Base-by-base conservation (phyloP, 2,113 vertebrate genomes). In the Emydura subglobosa region DNA sequence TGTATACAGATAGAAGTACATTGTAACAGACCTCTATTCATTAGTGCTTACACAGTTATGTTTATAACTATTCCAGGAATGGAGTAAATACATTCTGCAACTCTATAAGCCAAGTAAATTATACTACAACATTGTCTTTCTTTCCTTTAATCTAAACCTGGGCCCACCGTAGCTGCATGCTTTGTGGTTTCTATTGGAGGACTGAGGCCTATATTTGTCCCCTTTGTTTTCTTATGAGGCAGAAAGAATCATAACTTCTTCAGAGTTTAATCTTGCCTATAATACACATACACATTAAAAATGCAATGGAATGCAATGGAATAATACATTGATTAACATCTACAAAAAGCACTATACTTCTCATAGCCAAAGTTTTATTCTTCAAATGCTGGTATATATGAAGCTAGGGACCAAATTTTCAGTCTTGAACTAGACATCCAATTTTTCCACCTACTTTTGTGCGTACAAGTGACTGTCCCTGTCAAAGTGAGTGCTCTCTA, bases 401-500 rank as follows among this genome's bases (percentile, higher is more conserved):
- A 42, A 78, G 24, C 44, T 78, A 44, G 24, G 42, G 29, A 12
- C 24, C 79, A 53, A 82, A 17, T 10, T 16, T 2, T 78, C 42
- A 47, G 0, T 0, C 34, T 90, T 27, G 1, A 47, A 0, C 22
- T 74, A 87, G 19, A 5, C 47, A 54, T 5, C 59, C 22, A 0
- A 1, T 0, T 54, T 49, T 83, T 65, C 10, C 85, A 59, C 27
- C 0, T 0, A 34, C 1, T 44, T 47, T 16, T 0, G 0, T 59
- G 57, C 2, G 25, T 22, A 76, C 49, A 53, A 3, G 1, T 76
- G 57, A 14, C 31, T 51, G 83, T 31, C 65, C 53, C 82, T 79
- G 17, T 76, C 10, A 31, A 51, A 49, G n/a, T 72, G 12, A 72
- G 1, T 4, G 3, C 53, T 44, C 1, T 0, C 72, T 19, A 5